Evolutionary conservation across 2,113 vertebrate genomes (phyloP), one percentile per base, ranked within the genome.

Genomic region (Gallinago media): DNA sequence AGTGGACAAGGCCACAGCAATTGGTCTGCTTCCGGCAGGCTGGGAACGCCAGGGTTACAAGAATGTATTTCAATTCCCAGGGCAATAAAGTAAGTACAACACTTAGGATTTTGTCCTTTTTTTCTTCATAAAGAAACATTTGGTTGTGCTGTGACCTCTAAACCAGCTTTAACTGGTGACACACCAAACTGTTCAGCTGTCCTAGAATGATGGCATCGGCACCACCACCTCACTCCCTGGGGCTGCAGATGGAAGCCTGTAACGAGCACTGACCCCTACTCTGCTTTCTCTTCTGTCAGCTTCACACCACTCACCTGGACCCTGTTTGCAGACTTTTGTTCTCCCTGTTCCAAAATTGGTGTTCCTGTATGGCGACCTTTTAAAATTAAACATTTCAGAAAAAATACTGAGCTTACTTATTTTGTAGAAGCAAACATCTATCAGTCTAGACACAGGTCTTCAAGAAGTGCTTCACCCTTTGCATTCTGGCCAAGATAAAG

Each of bases 1-100:
- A 99, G 56, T 99, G 99, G 99, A 99, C 99, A 44, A 98, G 99
- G 46, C 99, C 99, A 7, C 99, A 99, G 96, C 99, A 99, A 46
- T 92, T 99, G 75, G 98, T 99, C 49, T 99, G 99, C 96, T 99
- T 99, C 97, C 98, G 98, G 86, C 99, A 99, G 93, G 99, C 99
- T 23, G 99, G 99, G 61, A 99, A 99, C 6, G 99, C 99, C 31
- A 98, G 99, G 92, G 99, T 99, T 84, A 99, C 99, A 8, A 98
- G 99, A 59, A 98, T 99, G 66, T 99, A 99, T 96, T 99, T 99
- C 97, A 99, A 99, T 97, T 99, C 99, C 92, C 99, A 99, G 97
- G 99, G 99, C 96, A 99, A 99, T 91, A 99, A 99, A 98, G 99
- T 98, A 44, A 91, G 92, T 73, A 32, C 25, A 73, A 5, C 38